Percentiles rank a stretch among this genome's conserved stretches.
Evolutionary conservation across 2,888 invertebrate species (phyloP).

Genomic region (Synanthedon myopaeformis): DNA sequence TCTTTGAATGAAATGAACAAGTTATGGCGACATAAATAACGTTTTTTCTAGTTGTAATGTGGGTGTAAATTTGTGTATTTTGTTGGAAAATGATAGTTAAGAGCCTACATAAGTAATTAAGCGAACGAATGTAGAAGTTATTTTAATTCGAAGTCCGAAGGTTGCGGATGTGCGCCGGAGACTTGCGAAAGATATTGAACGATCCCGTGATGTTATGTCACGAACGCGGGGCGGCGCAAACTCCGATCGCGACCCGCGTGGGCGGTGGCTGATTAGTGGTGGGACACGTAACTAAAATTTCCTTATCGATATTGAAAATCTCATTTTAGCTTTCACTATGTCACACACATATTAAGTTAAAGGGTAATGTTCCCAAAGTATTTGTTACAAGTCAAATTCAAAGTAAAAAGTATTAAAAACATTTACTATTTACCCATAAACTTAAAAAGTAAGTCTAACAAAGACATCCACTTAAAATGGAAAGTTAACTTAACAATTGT

Average conservation of each 20-base stretch:
- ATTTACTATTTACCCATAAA: too few species aligned
- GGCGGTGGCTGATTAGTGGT: constrained; percentile 37
- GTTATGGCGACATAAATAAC: constrained; percentile 37
- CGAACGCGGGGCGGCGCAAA: constrained; percentile 51
- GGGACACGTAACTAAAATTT: constrained; percentile 13
- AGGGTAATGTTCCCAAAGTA: too few species aligned
- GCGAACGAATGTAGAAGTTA: constrained; percentile 4
- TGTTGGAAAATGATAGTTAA: constrained; percentile 12
- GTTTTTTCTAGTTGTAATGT: constrained; percentile 20
- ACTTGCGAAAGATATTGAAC: constrained; percentile 61
- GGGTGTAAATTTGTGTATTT: constrained; percentile 20
- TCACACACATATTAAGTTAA: too few species aligned
- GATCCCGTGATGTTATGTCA: constrained; percentile 59
- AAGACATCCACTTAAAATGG: too few species aligned
- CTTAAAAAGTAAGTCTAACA: too few species aligned
- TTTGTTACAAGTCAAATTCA: too few species aligned
- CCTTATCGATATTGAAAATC: constrained; percentile 8
- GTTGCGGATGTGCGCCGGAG: constrained; percentile 38
- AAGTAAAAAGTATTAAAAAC: too few species aligned
- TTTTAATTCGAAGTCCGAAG: constrained; percentile 28
- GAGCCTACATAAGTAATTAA: constrained; percentile 3
- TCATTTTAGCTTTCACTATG: too few species aligned
- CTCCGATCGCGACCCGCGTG: constrained; percentile 59
- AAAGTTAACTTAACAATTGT: too few species aligned
- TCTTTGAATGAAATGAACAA: constrained; percentile 30